Evolutionary conservation across 2,113 vertebrate genomes (phyloP).

Genomic region (Meleagris gallopavo): DNA sequence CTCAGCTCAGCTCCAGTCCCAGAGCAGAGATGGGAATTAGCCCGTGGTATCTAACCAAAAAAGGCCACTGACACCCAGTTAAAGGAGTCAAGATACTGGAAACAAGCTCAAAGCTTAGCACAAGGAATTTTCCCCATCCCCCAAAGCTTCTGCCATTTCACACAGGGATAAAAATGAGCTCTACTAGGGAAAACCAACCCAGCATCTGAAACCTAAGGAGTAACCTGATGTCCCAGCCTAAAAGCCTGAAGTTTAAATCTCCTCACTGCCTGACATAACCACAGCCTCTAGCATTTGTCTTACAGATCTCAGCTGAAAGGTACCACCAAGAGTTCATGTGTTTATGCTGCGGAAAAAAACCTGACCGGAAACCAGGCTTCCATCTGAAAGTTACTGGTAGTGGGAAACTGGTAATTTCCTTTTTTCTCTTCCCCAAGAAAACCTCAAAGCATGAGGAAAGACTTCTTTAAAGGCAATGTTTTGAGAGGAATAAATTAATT

Average conservation of each 20-base stretch:
- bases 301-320: background rate
- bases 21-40: background rate
- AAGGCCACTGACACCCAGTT: background rate
- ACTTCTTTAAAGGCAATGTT: background rate
- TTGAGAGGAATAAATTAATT: constrained; percentile 11
- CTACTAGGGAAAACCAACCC: background rate
- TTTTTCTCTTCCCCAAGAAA: background rate
- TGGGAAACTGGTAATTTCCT: background rate
- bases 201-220: background rate
- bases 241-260: background rate
- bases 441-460: background rate
- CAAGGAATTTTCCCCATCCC: background rate
- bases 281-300: background rate
- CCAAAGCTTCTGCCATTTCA: background rate
- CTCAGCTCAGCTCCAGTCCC: background rate
- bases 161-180: background rate
- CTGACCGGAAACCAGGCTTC: background rate
- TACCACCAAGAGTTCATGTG: background rate
- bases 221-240: background rate
- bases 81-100: background rate
- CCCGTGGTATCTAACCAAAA: background rate
- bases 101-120: background rate
- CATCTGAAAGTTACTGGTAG: background rate
- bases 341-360: background rate
- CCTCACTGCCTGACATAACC: background rate